phyloP scores from a whole-genome alignment of 2,797 vertebrate species.

The Cygnus olor region DNA sequence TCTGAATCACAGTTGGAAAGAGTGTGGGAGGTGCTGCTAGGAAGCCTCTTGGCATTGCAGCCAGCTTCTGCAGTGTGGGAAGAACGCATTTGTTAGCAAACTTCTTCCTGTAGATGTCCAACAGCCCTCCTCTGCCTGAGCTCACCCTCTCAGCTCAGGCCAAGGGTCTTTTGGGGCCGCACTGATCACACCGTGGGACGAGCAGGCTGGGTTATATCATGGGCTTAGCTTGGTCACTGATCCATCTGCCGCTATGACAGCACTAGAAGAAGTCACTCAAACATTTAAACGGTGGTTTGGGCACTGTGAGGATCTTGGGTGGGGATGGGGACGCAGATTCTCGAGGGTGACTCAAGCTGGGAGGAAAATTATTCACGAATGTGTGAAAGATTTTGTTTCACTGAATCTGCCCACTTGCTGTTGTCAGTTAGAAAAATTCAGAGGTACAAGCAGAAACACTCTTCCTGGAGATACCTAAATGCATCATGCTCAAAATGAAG shows the following conservation, averaged over 20 bases:
- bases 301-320: not conserved
- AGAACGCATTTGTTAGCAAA: not conserved
- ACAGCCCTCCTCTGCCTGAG: not conserved
- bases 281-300: not conserved
- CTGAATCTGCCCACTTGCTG: not conserved
- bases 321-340: not conserved
- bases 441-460: not conserved
- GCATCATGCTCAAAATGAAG: not conserved
- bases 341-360: not conserved
- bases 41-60: not conserved
- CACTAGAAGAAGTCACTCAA: too few species aligned
- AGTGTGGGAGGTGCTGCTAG: not conserved
- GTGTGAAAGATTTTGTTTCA: not conserved
- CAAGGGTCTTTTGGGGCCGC: not conserved
- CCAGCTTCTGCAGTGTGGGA: not conserved
- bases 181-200: not conserved
- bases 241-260: not conserved
- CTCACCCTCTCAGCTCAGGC: not conserved
- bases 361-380: not conserved
- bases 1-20: not conserved
- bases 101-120: not conserved
- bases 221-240: not conserved
- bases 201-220: not conserved
- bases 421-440: not conserved
- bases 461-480: not conserved